phyloP scores from a whole-genome alignment of 1,140 invertebrate species.

The Melipona quadrifasciata region DNA sequence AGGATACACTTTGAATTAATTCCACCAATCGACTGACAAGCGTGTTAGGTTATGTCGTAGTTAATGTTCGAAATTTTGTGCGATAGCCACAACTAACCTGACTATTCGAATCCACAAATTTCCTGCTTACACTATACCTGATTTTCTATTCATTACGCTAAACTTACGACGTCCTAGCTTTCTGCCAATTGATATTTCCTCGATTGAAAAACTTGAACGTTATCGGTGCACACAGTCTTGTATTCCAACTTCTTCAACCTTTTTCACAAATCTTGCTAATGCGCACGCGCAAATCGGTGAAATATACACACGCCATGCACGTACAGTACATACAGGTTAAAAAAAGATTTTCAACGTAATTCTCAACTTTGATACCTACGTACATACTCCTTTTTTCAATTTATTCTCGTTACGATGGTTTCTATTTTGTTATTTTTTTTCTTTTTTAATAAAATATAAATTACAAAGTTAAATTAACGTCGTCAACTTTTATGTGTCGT shows the following conservation, averaged over 20 bases:
- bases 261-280: neutral
- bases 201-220: neutral
- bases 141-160: slow-evolving; percentile 13
- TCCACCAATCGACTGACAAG: slow-evolving; percentile 23
- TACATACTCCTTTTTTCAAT: neutral
- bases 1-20: neutral
- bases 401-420: no score
- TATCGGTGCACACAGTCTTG: slow-evolving; percentile 1
- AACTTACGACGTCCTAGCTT: slow-evolving; percentile 24
- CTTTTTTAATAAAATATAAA: neutral
- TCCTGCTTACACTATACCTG: slow-evolving; percentile 41
- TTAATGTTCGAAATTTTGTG: slow-evolving; percentile 9
- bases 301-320: neutral
- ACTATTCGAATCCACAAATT: slow-evolving; percentile 9
- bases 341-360: neutral
- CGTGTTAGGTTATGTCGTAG: slow-evolving; percentile 43
- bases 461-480: neutral
- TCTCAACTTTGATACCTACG: neutral
- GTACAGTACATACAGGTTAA: neutral
- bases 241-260: slow-evolving; percentile 21
- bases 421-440: no score
- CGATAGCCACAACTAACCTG: slow-evolving; percentile 40
- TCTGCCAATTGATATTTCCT: neutral
- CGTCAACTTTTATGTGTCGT: neutral
- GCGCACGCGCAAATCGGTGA: slow-evolving; percentile 18